phyloP scores from a whole-genome alignment of 1,140 invertebrate genomes.

The Drosophila grimshawi region DNA sequence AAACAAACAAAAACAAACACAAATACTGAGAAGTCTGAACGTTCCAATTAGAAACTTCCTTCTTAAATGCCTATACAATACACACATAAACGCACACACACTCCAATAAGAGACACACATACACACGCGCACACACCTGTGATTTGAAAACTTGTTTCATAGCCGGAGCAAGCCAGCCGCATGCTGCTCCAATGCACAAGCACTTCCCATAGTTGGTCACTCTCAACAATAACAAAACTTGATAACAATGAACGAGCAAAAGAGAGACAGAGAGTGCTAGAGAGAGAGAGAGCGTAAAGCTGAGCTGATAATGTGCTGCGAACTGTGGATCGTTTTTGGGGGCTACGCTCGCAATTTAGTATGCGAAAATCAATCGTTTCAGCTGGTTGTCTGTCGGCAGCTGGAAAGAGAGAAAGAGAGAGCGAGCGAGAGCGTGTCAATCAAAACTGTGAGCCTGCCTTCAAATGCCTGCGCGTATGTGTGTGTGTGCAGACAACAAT shows the following conservation, averaged over 20 bases:
- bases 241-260: slow-evolving; percentile 62
- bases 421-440: slow-evolving; percentile 29
- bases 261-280: slow-evolving; percentile 15
- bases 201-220: slow-evolving; percentile 60
- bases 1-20: slow-evolving; percentile 36
- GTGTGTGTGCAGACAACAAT: slow-evolving; percentile 47
- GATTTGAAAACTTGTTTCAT: slow-evolving; percentile 67
- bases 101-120: background rate
- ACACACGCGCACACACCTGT: slow-evolving; percentile 36
- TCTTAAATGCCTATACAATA: slow-evolving; percentile 31
- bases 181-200: slow-evolving; percentile 32
- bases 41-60: slow-evolving; percentile 55
- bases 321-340: slow-evolving; percentile 26
- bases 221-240: slow-evolving; percentile 51
- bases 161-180: slow-evolving; percentile 40
- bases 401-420: background rate
- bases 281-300: slow-evolving; percentile 49
- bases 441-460: slow-evolving; percentile 55
- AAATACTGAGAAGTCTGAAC: background rate
- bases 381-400: slow-evolving; percentile 58
- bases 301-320: slow-evolving; percentile 69
- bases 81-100: slow-evolving; percentile 1
- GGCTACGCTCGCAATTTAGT: slow-evolving; percentile 64
- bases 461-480: slow-evolving; percentile 36
- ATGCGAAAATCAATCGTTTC: slow-evolving; percentile 76